Conservation (phyloP, 2,888 invertebrate genomes). For the Leptothorax acervorum region DNA sequence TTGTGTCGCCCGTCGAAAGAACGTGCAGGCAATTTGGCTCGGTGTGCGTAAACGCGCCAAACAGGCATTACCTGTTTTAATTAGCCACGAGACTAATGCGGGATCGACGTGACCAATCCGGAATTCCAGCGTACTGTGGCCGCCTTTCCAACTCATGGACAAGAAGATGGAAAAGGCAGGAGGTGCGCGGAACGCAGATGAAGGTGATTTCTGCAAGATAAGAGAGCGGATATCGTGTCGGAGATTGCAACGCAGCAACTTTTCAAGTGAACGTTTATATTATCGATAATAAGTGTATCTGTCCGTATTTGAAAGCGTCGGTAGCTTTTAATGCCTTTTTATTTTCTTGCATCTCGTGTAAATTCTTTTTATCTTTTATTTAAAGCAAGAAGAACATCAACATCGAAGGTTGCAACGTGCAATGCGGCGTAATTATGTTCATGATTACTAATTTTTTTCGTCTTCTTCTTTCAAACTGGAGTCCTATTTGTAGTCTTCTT, state of each 20-base stretch:
- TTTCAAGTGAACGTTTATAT: slow-evolving; percentile 49
- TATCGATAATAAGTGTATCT: slow-evolving; percentile 41
- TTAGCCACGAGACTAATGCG: slow-evolving; percentile 78
- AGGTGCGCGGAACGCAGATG: slow-evolving; percentile 55
- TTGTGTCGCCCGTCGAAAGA: slow-evolving; percentile 39
- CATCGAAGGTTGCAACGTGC: slow-evolving; percentile 1
- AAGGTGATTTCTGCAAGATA: slow-evolving; percentile 46
- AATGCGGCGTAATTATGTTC: slow-evolving; percentile 16
- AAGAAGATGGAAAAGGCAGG: slow-evolving; percentile 7
- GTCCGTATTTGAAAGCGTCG: slow-evolving; percentile 34
- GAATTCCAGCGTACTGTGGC: slow-evolving; percentile 64
- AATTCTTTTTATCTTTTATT: slow-evolving; percentile 32
- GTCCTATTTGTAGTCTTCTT: neutral
- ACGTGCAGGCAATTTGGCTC: slow-evolving; percentile 5
- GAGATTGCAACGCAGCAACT: slow-evolving; percentile 45
- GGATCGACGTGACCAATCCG: slow-evolving; percentile 78
- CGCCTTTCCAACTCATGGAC: slow-evolving; percentile 44
- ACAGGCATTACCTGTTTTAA: slow-evolving; percentile 77
- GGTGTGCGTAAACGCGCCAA: slow-evolving; percentile 65
- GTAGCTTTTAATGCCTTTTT: slow-evolving; percentile 34
- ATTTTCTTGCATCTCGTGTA: neutral
- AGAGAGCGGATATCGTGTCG: slow-evolving; percentile 45
- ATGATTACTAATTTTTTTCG: neutral
- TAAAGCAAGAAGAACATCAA: neutral
- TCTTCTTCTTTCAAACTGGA: neutral